These are phyloP conservation scores for Lytechinus variegatus DNA, from an alignment of 35 echinoderm and acorn worm genomes.

Conservation along the genomic window DNA sequence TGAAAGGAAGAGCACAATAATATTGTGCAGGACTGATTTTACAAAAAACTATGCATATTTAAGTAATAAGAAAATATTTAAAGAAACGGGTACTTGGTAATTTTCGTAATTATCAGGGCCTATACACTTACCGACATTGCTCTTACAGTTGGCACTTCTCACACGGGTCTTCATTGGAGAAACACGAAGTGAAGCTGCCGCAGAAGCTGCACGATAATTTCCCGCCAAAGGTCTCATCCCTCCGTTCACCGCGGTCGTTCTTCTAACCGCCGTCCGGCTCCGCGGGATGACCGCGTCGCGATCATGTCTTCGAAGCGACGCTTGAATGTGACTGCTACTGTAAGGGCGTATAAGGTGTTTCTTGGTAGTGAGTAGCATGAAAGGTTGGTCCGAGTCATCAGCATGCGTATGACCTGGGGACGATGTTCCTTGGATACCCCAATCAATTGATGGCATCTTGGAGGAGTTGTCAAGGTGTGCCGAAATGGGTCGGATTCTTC, in stretches of 20 bases:
- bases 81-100: no score
- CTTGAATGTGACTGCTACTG: not conserved
- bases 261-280: not conserved
- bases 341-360: not conserved
- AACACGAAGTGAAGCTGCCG: not conserved
- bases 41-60: no score
- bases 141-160: not conserved
- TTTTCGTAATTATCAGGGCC: no score
- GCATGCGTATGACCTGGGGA: not conserved
- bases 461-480: not conserved
- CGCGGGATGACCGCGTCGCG: not conserved
- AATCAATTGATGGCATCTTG: not conserved
- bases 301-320: not conserved
- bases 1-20: no score
- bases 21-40: no score
- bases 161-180: not conserved
- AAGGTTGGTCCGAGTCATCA: not conserved
- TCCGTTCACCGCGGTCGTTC: not conserved
- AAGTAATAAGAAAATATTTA: no score
- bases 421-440: not conserved
- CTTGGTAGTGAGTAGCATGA: not conserved
- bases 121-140: not conserved
- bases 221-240: not conserved
- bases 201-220: not conserved
- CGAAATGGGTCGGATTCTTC: not conserved